These are phyloP conservation scores for Drosophila ustulata DNA, from an alignment of 2,888 invertebrate species.

Conservation along the genomic window DNA sequence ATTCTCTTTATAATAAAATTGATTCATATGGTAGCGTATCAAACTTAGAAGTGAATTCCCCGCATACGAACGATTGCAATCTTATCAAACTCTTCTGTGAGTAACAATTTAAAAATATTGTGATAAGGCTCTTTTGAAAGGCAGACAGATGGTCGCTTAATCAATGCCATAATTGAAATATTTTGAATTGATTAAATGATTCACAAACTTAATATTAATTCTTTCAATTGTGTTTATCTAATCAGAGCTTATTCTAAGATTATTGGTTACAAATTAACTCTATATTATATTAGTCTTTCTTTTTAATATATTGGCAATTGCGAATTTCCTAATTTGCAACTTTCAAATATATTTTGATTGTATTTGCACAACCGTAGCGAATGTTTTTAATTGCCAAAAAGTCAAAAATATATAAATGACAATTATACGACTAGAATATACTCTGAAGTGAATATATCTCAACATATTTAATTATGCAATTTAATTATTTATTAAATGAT, in stretches of 20 bases:
- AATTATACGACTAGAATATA: background rate
- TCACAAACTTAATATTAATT: background rate
- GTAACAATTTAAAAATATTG: too few species aligned
- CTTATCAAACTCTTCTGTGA: too few species aligned
- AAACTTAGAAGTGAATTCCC: too few species aligned
- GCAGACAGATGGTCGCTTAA: background rate
- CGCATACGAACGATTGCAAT: too few species aligned
- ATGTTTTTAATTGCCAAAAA: conserved; percentile 39
- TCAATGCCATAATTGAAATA: background rate
- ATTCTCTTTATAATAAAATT: background rate
- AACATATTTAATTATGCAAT: too few species aligned
- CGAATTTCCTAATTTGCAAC: conserved; percentile 16
- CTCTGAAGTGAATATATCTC: too few species aligned
- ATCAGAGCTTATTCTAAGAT: too few species aligned
- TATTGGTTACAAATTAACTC: too few species aligned
- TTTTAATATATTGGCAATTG: conserved; percentile 2
- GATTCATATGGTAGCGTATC: background rate
- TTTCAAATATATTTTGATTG: conserved; percentile 40
- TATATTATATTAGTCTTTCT: too few species aligned
- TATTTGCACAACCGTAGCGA: conserved; percentile 22
- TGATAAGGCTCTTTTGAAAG: background rate
- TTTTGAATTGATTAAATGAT: background rate
- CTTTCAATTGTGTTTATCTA: too few species aligned
- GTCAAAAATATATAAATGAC: background rate
- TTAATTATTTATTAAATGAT: too few species aligned